Evolutionary conservation across 2,797 vertebrate genomes (phyloP).

Genomic region (Adelosebastes latens): DNA sequence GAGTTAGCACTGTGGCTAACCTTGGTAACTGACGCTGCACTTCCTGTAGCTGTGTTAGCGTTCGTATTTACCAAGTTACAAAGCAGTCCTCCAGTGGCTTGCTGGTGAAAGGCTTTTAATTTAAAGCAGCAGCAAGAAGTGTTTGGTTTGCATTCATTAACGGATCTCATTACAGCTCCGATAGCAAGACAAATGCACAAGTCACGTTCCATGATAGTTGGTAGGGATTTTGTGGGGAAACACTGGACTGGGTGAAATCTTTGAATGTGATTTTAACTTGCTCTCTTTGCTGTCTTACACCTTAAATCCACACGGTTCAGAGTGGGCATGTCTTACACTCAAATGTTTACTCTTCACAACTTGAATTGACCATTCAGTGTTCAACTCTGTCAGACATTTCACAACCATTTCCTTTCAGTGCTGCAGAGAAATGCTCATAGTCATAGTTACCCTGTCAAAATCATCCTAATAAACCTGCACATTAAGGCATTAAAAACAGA

Average conservation of each 20-base stretch:
- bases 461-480: not conserved
- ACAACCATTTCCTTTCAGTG: not conserved
- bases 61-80: not conserved
- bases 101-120: not conserved
- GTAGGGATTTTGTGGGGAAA: not conserved
- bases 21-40: not conserved
- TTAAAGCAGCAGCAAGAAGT: not conserved
- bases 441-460: not conserved
- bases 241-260: not conserved
- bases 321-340: not conserved
- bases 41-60: not conserved
- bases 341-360: not conserved
- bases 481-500: not conserved
- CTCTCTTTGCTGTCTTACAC: not conserved
- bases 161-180: not conserved
- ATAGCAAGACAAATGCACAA: not conserved
- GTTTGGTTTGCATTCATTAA: not conserved
- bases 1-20: not conserved
- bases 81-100: not conserved
- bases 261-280: not conserved
- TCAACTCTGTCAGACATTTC: too few relatives aligned
- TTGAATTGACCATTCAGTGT: not conserved
- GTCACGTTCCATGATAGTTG: not conserved
- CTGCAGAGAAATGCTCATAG: not conserved
- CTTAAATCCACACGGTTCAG: not conserved